Conservation (phyloP, 2,113 vertebrate species). For the Oxyruncus cristatus region DNA sequence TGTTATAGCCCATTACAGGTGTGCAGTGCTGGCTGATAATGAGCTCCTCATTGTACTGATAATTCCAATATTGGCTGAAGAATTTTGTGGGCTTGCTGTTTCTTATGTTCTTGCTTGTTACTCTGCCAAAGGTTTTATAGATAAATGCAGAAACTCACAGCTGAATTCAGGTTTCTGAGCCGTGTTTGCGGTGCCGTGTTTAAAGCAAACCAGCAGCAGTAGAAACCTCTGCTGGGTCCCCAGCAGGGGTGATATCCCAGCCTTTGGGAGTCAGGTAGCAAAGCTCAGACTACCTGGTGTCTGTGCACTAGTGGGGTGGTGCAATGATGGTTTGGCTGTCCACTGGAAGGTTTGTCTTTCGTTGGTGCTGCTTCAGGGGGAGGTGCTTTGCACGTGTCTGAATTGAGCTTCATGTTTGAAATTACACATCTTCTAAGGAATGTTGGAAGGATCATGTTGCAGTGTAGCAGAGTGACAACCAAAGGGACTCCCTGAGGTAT, state of each 20-base stretch:
- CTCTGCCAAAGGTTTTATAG: background rate
- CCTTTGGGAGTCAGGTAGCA: background rate
- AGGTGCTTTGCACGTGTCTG: background rate
- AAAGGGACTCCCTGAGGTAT: background rate
- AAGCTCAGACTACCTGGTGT: background rate
- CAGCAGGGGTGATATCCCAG: background rate
- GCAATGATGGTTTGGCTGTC: rapidly evolving
- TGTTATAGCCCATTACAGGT: background rate
- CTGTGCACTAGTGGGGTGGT: background rate
- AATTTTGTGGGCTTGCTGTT: background rate
- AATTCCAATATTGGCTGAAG: background rate
- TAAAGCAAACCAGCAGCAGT: background rate
- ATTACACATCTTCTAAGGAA: background rate
- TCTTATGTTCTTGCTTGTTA: background rate
- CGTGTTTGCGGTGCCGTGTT: background rate
- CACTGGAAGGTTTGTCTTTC: background rate
- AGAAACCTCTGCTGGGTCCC: background rate
- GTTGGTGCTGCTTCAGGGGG: background rate
- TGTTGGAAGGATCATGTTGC: background rate
- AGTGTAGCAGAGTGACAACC: background rate
- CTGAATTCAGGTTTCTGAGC: background rate
- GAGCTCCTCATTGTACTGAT: background rate
- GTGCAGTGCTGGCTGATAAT: background rate
- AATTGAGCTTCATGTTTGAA: background rate
- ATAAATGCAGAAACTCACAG: background rate